Evolutionary conservation across 2,888 invertebrate species (phyloP).

Genomic region (Pelosia muscerda): DNA sequence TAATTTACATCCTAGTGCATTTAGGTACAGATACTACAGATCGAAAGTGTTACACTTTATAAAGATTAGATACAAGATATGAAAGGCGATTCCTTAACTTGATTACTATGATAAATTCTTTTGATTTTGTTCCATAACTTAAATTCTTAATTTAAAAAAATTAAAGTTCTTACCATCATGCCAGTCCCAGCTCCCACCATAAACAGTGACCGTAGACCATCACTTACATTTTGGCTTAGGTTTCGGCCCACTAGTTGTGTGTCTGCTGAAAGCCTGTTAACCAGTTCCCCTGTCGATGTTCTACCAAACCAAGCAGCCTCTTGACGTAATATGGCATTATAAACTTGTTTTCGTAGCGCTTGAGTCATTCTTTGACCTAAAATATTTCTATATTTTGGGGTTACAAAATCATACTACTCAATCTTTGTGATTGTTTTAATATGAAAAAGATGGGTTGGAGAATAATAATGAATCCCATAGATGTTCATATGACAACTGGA

Average conservation of each 20-base stretch:
- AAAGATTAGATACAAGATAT: slow-evolving; percentile 1
- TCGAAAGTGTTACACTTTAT: background rate
- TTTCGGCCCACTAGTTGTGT: slow-evolving; percentile 96
- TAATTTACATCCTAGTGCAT: no score
- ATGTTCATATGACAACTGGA: no score
- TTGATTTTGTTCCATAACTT: background rate
- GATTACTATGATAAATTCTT: background rate
- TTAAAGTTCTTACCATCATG: slow-evolving; percentile 92
- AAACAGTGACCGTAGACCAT: slow-evolving; percentile 95
- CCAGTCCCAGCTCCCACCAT: slow-evolving; percentile 95
- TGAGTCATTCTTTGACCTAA: slow-evolving; percentile 95
- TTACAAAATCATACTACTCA: background rate
- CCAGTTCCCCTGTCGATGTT: slow-evolving; percentile 95
- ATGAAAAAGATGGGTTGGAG: background rate
- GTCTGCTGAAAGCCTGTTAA: slow-evolving; percentile 96
- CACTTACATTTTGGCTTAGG: slow-evolving; percentile 97
- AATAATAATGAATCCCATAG: no score
- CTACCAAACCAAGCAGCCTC: slow-evolving; percentile 97
- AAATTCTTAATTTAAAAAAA: background rate
- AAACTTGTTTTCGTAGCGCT: slow-evolving; percentile 91
- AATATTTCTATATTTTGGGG: slow-evolving; percentile 44
- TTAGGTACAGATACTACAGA: no score
- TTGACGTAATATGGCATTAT: slow-evolving; percentile 93
- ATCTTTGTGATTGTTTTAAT: background rate
- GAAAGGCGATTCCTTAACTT: background rate